Evolutionary conservation across 2,888 invertebrate genomes (phyloP).

Genomic region (Mythimna lalbum): DNA sequence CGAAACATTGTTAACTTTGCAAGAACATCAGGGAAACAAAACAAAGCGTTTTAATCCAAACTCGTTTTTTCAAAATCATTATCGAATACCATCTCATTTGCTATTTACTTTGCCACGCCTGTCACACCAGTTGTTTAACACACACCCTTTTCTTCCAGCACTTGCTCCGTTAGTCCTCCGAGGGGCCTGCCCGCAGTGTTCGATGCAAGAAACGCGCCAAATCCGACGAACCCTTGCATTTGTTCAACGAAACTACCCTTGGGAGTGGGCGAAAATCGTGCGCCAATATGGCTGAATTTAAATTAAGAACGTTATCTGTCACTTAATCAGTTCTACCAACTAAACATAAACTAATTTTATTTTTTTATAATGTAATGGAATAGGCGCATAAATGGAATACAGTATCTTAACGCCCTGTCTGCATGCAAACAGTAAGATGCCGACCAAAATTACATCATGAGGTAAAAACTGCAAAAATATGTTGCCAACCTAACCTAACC

Average conservation of each 20-base stretch:
- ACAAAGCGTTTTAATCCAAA: too few species aligned
- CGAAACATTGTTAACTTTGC: too few species aligned
- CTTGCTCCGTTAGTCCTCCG: constrained; percentile 94
- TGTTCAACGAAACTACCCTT: constrained; percentile 94
- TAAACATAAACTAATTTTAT: constrained; percentile 25
- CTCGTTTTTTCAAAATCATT: too few species aligned
- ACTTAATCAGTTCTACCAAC: constrained; percentile 30
- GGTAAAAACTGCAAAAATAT: constrained; percentile 18
- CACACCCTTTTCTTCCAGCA: constrained; percentile 86
- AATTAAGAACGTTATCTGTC: constrained; percentile 11
- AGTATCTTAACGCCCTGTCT: background rate
- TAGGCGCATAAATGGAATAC: constrained; percentile 7
- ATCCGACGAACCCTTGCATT: constrained; percentile 94
- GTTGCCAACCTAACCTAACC: too few species aligned
- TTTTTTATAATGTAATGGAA: constrained; percentile 42
- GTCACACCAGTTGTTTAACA: background rate
- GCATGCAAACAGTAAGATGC: background rate
- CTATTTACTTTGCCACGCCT: background rate
- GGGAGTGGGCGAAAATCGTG: constrained; percentile 94
- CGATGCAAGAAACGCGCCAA: constrained; percentile 92
- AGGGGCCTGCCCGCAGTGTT: constrained; percentile 93
- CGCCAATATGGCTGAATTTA: constrained; percentile 91
- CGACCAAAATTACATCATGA: constrained; percentile 10
- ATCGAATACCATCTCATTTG: background rate
- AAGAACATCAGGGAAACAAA: too few species aligned